A percentile compares a stretch with the other conserved stretches of the same genome.
These are phyloP conservation scores for Orthonyx spaldingii DNA, from an alignment of 2,113 vertebrate genomes.

Conservation along the genomic window DNA sequence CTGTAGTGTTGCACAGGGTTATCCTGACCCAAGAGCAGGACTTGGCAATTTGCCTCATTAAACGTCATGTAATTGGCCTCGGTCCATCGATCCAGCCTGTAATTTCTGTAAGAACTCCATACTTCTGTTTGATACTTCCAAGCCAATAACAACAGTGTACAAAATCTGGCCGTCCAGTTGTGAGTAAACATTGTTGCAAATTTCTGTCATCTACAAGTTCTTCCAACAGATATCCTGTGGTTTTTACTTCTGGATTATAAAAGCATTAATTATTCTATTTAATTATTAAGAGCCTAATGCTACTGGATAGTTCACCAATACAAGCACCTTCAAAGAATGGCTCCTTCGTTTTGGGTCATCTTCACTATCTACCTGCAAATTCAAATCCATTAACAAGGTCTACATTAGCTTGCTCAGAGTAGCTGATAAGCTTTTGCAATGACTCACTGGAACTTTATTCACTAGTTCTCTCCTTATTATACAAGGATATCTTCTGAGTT, in stretches of 20 bases:
- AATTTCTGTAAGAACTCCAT: background rate
- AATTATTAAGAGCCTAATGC: background rate
- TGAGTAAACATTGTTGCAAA: background rate
- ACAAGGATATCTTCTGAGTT: background rate
- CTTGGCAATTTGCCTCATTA: background rate
- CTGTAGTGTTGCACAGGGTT: background rate
- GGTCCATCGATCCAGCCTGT: background rate
- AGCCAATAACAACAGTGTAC: background rate
- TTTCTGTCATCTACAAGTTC: background rate
- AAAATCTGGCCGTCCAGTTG: background rate
- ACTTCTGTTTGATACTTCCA: background rate
- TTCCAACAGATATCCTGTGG: background rate
- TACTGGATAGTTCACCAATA: background rate
- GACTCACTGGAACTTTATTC: background rate
- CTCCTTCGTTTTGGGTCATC: background rate
- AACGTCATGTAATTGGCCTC: background rate
- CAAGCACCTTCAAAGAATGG: background rate
- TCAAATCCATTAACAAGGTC: background rate
- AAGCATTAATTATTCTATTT: background rate
- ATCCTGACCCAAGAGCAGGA: background rate
- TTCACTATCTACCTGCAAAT: background rate
- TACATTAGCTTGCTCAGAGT: background rate
- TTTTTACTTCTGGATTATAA: background rate
- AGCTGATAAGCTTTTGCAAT: background rate
- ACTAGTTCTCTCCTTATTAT: background rate